Conservation (phyloP, 2,888 invertebrate species). For the Rhamphomyia laevipes region DNA sequence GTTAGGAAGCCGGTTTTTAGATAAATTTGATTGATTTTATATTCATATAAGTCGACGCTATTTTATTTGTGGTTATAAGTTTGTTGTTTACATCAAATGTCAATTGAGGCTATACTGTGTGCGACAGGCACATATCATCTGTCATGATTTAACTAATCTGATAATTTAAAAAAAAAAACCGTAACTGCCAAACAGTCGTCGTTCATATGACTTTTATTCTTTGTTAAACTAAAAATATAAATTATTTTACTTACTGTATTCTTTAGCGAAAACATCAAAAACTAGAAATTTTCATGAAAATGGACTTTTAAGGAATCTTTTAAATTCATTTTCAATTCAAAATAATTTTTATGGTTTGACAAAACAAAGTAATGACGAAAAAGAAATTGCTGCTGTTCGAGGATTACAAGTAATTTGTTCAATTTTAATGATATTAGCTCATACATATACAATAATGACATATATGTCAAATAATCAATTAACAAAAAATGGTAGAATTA, state of each 20-base stretch:
- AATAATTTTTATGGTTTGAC: constrained; percentile 8
- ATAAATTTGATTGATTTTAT: no score
- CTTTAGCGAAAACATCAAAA: constrained; percentile 4
- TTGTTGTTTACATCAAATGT: no score
- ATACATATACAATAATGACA: constrained; percentile 49
- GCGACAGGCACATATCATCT: no score
- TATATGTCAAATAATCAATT: constrained; percentile 40
- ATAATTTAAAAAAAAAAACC: no score
- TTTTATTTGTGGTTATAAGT: no score
- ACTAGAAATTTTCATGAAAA: not conserved
- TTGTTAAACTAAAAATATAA: no score
- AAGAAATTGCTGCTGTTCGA: constrained; percentile 45
- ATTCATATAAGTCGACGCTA: no score
- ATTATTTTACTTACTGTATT: not conserved
- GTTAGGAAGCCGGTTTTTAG: no score
- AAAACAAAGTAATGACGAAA: constrained; percentile 29
- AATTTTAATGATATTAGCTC: constrained; percentile 52
- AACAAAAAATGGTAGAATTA: constrained; percentile 30
- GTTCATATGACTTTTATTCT: no score
- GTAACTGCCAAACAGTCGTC: no score
- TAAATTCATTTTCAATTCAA: constrained; percentile 12
- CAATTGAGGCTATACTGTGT: no score
- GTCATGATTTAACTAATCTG: no score
- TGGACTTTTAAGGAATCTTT: constrained; percentile 7
- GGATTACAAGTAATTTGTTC: constrained; percentile 51